Evolutionary conservation across 2,888 invertebrate genomes (phyloP).

Genomic region (Eledone cirrhosa): DNA sequence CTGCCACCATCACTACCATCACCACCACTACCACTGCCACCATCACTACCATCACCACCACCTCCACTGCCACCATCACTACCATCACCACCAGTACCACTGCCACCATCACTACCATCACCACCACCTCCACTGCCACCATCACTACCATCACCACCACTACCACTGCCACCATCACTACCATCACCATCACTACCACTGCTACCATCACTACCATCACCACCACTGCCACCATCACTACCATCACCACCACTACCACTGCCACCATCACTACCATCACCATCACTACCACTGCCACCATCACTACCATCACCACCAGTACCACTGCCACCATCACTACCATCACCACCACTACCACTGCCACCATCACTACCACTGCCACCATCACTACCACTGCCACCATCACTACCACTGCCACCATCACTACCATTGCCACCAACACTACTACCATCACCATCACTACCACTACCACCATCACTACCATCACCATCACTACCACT

Average conservation of each 20-base stretch:
- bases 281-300: background rate
- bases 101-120: no score
- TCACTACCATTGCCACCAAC: no score
- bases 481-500: no score
- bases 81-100: no score
- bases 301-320: no score
- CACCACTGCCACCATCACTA: conserved; percentile 3
- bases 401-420: no score
- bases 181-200: background rate
- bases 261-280: background rate
- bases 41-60: background rate
- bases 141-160: conserved; percentile 26
- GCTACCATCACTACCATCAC: conserved; percentile 22
- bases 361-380: conserved; percentile 9
- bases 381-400: no score
- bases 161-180: conserved; percentile 12
- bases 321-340: no score
- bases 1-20: background rate
- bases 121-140: conserved; percentile 21
- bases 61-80: no score
- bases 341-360: conserved; percentile 5
- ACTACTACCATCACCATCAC: no score
- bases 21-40: no score
- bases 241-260: background rate
- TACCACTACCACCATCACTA: no score